Evolutionary conservation across 2,797 vertebrate species (phyloP).

Genomic region (Halcyon leucocephala): DNA sequence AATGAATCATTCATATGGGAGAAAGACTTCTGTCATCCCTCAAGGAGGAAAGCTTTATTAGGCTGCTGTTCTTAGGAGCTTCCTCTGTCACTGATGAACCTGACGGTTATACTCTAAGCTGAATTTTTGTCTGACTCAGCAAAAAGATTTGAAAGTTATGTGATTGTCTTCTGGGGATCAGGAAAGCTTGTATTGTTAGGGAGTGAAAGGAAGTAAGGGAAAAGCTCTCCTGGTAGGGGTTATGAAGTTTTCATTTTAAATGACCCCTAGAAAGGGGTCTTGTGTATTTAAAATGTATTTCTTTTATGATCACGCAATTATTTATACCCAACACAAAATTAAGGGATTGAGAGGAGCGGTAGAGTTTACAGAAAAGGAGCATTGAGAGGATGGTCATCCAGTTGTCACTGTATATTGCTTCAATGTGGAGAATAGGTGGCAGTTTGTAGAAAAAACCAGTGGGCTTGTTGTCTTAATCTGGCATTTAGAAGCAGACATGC

Average conservation of each 20-base stretch:
- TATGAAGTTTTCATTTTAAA: background rate
- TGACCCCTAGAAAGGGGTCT: background rate
- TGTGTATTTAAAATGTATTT: background rate
- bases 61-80: constrained; percentile 9
- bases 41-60: constrained; percentile 2
- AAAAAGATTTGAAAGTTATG: background rate
- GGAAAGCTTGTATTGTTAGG: background rate
- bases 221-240: background rate
- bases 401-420: constrained; percentile 10
- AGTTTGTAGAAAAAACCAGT: constrained; percentile 10
- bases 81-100: constrained; percentile 1
- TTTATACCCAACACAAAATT: background rate
- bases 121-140: constrained; percentile 19
- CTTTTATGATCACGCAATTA: background rate
- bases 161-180: background rate
- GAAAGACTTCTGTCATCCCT: background rate
- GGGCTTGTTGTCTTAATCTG: constrained; percentile 26
- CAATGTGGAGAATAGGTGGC: background rate
- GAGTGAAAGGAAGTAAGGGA: background rate
- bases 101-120: background rate
- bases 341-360: background rate
- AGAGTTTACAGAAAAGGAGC: background rate
- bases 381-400: background rate
- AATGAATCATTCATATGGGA: background rate
- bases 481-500: constrained; percentile 7